phyloP scores from a whole-genome alignment of 2,797 vertebrate species.

The Anguilla marmorata region DNA sequence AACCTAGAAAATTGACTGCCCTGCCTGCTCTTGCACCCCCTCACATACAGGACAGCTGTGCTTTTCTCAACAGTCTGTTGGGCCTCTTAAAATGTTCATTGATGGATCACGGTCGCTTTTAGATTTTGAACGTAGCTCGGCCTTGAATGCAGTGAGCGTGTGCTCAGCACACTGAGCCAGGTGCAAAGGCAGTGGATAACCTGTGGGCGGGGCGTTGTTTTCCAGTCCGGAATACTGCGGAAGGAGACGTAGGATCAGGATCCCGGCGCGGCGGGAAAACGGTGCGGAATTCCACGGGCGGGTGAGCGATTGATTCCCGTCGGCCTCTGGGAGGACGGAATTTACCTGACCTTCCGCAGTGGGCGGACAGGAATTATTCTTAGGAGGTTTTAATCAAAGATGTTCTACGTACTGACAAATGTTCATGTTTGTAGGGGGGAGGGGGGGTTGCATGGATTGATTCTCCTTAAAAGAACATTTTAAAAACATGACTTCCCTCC shows the following conservation, averaged over 20 bases:
- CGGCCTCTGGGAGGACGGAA: neutral
- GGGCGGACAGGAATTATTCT: too few relatives aligned
- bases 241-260: slow-evolving; percentile 27
- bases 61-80: neutral
- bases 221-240: slow-evolving; percentile 38
- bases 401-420: too few relatives aligned
- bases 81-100: neutral
- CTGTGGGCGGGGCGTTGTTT: neutral
- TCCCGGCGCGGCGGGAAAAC: neutral
- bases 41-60: neutral
- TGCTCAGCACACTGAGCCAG: neutral
- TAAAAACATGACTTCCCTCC: too few relatives aligned
- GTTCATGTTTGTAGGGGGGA: too few relatives aligned
- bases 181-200: neutral
- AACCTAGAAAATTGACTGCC: neutral
- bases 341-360: too few relatives aligned
- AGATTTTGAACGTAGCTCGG: neutral
- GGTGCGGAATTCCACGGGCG: neutral
- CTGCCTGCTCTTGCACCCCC: neutral
- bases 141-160: neutral
- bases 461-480: too few relatives aligned
- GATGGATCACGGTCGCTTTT: neutral
- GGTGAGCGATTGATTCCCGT: neutral
- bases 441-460: too few relatives aligned
- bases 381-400: too few relatives aligned